Conservation (phyloP, 2,113 vertebrate species). For the Mustelus asterias region DNA sequence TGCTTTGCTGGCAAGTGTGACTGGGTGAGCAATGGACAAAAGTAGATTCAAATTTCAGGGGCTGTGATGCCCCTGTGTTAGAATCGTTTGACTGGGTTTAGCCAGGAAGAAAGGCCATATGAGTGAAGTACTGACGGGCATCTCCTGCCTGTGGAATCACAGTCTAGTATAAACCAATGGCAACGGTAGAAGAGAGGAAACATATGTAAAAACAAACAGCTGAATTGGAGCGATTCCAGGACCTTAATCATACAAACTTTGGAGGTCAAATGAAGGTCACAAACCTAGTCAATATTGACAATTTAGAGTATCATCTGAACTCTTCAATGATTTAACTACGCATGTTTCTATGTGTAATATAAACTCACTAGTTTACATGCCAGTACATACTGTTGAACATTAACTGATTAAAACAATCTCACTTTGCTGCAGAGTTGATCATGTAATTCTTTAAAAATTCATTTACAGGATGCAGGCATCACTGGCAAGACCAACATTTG, state of each 20-base stretch:
- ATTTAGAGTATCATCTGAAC: neutral
- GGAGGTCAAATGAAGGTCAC: neutral
- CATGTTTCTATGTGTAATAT: neutral
- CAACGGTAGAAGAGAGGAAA: neutral
- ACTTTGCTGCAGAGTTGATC: neutral
- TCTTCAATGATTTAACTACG: neutral
- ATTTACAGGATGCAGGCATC: no score
- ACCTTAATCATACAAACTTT: neutral
- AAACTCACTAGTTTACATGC: neutral
- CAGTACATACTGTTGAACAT: neutral
- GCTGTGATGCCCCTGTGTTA: neutral
- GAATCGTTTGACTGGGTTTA: neutral
- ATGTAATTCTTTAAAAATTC: no score
- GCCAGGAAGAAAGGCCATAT: neutral
- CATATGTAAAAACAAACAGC: neutral
- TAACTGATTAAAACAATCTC: neutral
- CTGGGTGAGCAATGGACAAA: neutral
- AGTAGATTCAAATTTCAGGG: neutral
- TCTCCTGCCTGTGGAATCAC: neutral
- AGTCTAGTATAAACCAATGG: neutral
- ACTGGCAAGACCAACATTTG: no score
- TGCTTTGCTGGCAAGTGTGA: neutral
- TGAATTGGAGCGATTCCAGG: neutral
- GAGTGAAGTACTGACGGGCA: neutral
- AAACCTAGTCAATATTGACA: neutral